Evolutionary conservation across 2,113 vertebrate genomes (phyloP), one percentile per base, ranked within the genome.

Genomic region (Psophia crepitans): DNA sequence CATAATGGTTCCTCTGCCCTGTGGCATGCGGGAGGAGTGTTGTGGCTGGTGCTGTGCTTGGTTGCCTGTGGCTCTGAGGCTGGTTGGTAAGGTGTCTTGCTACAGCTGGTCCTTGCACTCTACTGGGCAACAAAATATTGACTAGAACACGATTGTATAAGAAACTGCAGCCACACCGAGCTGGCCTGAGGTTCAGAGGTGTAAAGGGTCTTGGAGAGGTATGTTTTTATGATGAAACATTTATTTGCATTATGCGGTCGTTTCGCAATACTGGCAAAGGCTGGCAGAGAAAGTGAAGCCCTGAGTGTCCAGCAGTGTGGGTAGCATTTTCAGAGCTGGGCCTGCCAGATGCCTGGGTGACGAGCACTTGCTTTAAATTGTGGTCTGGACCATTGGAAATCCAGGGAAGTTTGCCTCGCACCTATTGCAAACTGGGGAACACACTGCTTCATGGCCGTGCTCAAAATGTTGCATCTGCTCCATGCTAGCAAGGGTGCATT

Each of bases 151-250:
- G 5, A 48, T 13, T 12, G 2, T 49, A 15, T 27, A 41, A 60
- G 27, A 41, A 44, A 11, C 24, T 80, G 24, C 3, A 3, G 37
- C 66, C 39, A 23, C 21, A 32, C 7, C 0, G 5, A 41, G 53
- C 64, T 84, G 65, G 27, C 27, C 43, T 24, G 35, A 41, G 57
- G 35, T 37, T 73, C 58, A 80, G 39, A 60, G 60, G 6, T 48
- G 17, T 49, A 35, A 27, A 63, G 56, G n/a, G 27, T 4, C 16
- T 76, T 37, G 19, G 22, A 49, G 27, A 21, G 11, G 27, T 14
- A 37, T 5, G 15, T 28, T 76, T 76, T 75, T 49, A 11, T 43
- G 24, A 37, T 5, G 22, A 69, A 57, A 44, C 16, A 11, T 37
- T 68, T 48, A 22, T 27, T 19, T 63, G 63, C 5, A 11, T 63